Evolutionary conservation across 2,797 vertebrate genomes (phyloP).

Genomic region (Peromyscus melanophrys): DNA sequence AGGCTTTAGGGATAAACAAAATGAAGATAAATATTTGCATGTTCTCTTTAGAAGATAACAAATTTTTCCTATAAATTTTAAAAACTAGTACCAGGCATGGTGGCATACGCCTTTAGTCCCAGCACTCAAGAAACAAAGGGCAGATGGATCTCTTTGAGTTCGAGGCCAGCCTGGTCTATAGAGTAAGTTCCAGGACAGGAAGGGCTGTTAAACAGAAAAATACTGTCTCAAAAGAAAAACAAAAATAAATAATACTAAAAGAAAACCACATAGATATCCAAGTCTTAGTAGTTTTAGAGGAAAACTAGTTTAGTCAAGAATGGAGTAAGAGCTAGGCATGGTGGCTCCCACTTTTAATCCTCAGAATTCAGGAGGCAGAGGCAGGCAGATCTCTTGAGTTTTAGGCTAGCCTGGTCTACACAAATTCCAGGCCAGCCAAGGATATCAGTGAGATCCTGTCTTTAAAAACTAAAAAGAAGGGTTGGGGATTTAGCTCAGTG

Average conservation of each 20-base stretch:
- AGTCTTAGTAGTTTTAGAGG: conserved; percentile 2
- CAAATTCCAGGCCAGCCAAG: background rate
- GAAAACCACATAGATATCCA: conserved; percentile 48
- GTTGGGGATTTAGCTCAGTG: too few species aligned
- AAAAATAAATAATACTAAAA: background rate
- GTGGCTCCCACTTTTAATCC: background rate
- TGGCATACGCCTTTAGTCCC: background rate
- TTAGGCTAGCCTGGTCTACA: background rate
- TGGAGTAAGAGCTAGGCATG: background rate
- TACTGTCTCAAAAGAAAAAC: conserved; percentile 6
- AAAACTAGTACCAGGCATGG: background rate
- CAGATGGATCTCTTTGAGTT: background rate
- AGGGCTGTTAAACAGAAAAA: background rate
- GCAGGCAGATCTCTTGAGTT: background rate
- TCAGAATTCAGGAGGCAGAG: background rate
- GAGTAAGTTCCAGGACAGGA: background rate
- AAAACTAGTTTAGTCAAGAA: conserved; percentile 50
- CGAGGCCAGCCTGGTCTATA: background rate
- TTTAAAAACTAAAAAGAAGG: background rate
- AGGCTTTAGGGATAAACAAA: background rate
- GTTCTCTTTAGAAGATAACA: background rate
- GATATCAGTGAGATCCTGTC: background rate
- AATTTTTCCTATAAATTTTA: background rate
- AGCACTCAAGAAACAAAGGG: background rate
- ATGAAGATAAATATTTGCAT: background rate